Conservation (phyloP, 2,888 invertebrate genomes). For the Capitulum mitella region DNA sequence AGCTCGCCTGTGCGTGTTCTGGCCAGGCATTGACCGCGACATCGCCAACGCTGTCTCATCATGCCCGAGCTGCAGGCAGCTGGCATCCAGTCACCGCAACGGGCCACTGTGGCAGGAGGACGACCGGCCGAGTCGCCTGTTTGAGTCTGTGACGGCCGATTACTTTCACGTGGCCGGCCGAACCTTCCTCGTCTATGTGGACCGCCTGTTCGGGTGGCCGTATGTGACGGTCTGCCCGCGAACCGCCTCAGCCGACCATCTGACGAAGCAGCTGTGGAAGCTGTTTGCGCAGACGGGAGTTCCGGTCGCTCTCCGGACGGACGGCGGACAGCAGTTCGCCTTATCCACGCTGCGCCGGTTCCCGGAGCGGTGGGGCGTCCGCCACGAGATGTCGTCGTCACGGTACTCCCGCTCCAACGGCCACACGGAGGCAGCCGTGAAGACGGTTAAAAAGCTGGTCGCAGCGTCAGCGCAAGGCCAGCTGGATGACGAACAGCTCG, state of each 20-base stretch:
- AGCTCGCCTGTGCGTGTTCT: slow-evolving; percentile 32
- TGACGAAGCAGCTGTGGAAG: neutral
- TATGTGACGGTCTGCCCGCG: slow-evolving; percentile 12
- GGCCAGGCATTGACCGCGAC: slow-evolving; percentile 32
- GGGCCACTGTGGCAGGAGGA: slow-evolving; percentile 16
- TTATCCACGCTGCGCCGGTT: slow-evolving; percentile 4
- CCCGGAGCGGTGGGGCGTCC: neutral
- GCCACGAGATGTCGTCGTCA: neutral
- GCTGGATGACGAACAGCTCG: slow-evolving; percentile 19
- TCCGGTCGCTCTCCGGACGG: slow-evolving; percentile 25
- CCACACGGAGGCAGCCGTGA: slow-evolving; percentile 20
- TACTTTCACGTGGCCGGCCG: slow-evolving; percentile 27
- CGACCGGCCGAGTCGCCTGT: slow-evolving; percentile 12
- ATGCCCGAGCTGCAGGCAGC: slow-evolving; percentile 20
- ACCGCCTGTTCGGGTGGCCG: slow-evolving; percentile 28
- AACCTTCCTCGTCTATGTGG: slow-evolving; percentile 28
- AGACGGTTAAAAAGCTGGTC: neutral
- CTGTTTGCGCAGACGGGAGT: slow-evolving; percentile 14
- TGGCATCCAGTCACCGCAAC: slow-evolving; percentile 22
- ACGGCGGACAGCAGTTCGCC: slow-evolving; percentile 27
- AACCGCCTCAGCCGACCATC: slow-evolving; percentile 13
- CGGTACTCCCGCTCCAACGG: slow-evolving; percentile 13
- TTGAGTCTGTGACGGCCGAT: slow-evolving; percentile 28
- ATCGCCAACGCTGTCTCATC: slow-evolving; percentile 27
- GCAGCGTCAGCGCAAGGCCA: neutral